Base-by-base conservation (phyloP, 1,140 invertebrate species). In the Stegodyphus mimosarum region DNA sequence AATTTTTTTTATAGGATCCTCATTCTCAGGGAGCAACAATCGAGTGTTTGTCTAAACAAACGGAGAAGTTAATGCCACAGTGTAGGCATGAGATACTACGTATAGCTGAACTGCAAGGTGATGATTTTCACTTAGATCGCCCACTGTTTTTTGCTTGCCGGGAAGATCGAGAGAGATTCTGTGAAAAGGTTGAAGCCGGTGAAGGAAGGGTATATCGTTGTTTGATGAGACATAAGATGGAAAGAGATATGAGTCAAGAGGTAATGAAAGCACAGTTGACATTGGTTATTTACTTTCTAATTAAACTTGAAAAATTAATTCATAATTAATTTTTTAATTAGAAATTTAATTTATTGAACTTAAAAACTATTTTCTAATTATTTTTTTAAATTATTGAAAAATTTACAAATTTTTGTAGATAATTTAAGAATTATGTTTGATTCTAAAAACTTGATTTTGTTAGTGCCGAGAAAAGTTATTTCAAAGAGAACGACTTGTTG, bases 81-180 rank as follows among this genome's bases (percentile, higher is more conserved):
- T 99, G 96, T 90, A 93, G 93, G 89, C 93, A 93, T 86, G 94
- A 97, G 90, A 94, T 98, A 7, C 93, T 96, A 83, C 93, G 94
- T 70, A 91, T 98, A 3, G 95, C 96, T 4, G 96, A 99, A 90
- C 93, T 97, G 50, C 92, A 93, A 88, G 94, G 96, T 0, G 96
- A 97, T 88, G 96, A 97, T 89, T 95, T 98, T 70, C 96, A 97
- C 89, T 91, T 98, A 53, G 98, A 99, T 91, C 92, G 95, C 86
- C 94, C 96, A 6, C 91, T 99, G 18, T 99, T 95, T 90, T 93
- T 97, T 88, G 95, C 96, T 5, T 99, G 98, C 91, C 92, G 93
- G 67, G 92, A 94, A 5, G 98, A 99, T 90, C 93, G 95, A 67
- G 94, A 94, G 88, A 89, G 87, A n/a, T 90, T 93, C 81, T 94